Evolutionary conservation across 2,113 vertebrate species (phyloP), one percentile per base, ranked within the genome.

Genomic region (Hippoglossus stenolepis): DNA sequence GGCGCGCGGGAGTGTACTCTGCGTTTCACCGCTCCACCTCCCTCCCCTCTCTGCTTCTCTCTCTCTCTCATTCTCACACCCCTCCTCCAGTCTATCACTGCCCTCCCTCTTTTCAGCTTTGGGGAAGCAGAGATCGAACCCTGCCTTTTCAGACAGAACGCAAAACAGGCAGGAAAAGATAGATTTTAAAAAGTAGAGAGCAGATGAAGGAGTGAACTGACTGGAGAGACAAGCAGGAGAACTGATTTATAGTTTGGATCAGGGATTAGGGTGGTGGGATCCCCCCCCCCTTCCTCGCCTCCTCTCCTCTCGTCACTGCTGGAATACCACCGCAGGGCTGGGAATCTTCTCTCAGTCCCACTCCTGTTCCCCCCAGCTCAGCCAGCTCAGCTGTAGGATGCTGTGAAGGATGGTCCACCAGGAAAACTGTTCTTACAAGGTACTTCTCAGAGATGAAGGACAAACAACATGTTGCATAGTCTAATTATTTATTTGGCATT

Each of bases 371-470:
- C 65, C 85, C 80, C 65, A 75, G 67, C 83, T 67, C 77, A 80
- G 92, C 92, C 89, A 84, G 82, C 91, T 88, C 88, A 12, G 73
- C 92, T 95, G 85, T 95, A 96, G 94, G 96, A 97, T 96, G 94
- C 95, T 89, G 93, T 96, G 96, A 97, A 94, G 84, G 94, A 97
- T 97, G 97, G 97, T 97, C 64, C 97, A 97, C 90, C 97, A 97
- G 96, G 97, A 98, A 77, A 97, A 95, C 93, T 97, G 96, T 90
- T 94, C 96, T 51, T 96, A 98, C 89, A 96, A 98, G 97, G 97
- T 98, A 94, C 89, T 63, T 73, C 4, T 79, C 59, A 59, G 51
- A 77, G 45, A 8, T 23, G 0, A 66, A 70, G 70, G 56, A 72
- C 23, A 23, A 23, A 23, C 23, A 23, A 23, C 63, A 64, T 57